Conservation (phyloP, 2,113 vertebrate genomes). For the Actinemys pallida region DNA sequence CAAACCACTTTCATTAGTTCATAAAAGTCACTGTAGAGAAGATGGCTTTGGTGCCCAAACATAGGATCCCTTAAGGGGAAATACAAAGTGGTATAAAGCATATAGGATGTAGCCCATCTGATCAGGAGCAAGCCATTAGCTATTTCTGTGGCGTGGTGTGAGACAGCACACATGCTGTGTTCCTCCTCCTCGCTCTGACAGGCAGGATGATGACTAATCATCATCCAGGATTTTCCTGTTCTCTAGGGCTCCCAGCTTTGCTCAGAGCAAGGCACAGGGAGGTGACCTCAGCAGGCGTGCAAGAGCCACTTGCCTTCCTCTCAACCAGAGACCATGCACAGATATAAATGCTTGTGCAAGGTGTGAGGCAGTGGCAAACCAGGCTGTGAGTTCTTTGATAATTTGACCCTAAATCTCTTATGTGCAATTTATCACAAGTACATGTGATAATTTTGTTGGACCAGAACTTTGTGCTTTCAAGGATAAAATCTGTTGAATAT, state of each 20-base stretch:
- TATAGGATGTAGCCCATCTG: fast-evolving
- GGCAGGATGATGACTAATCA: not conserved
- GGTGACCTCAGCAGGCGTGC: not conserved
- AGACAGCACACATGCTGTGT: fast-evolving
- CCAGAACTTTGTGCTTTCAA: too few relatives aligned
- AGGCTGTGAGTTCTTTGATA: not conserved
- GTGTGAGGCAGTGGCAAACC: not conserved
- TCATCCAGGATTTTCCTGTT: not conserved
- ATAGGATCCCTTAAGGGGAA: fast-evolving
- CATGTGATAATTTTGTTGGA: not conserved
- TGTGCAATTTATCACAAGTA: not conserved
- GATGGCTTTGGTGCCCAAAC: not conserved
- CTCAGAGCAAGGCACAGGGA: not conserved
- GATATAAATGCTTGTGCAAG: not conserved
- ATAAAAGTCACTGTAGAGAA: not conserved
- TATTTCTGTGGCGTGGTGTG: not conserved
- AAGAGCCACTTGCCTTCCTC: not conserved
- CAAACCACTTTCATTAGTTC: not conserved
- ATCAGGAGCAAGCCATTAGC: not conserved
- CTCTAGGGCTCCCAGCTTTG: not conserved
- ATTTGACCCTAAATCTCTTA: not conserved
- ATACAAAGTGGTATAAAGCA: fast-evolving
- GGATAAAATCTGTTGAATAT: too few relatives aligned
- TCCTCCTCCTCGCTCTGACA: not conserved
- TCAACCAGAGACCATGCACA: not conserved